A percentile compares a stretch with the other conserved stretches of the same genome.
Conservation (phyloP, 2,888 invertebrate species). For the Eupithecia dodoneata region DNA sequence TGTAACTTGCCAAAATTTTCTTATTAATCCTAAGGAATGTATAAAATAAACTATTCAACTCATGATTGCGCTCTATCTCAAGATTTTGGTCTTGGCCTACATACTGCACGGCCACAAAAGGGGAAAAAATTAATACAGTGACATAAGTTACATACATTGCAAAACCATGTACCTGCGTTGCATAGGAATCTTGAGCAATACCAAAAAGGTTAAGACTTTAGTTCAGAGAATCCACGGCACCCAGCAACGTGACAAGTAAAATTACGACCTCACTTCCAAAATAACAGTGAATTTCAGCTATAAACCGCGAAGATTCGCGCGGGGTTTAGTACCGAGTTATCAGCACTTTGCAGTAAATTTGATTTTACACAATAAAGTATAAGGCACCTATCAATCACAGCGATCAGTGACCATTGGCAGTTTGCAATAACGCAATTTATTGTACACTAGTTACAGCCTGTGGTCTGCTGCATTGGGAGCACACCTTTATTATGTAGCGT, state of each 20-base stretch:
- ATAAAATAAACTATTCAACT: neutral
- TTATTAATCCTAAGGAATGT: neutral
- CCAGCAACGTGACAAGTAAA: conserved; percentile 29
- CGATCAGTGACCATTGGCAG: conserved; percentile 38
- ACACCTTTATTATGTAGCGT: neutral
- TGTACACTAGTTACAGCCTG: conserved; percentile 23
- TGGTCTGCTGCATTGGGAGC: conserved; percentile 37
- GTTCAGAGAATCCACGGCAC: conserved; percentile 28
- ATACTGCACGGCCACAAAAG: neutral
- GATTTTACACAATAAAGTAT: conserved; percentile 40
- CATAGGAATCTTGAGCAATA: conserved; percentile 25
- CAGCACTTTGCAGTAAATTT: conserved; percentile 41
- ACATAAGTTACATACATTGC: conserved; percentile 8
- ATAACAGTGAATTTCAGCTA: conserved; percentile 31
- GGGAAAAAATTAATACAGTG: conserved; percentile 1
- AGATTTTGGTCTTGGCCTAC: neutral
- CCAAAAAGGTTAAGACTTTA: conserved; percentile 31
- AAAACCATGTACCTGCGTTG: conserved; percentile 14
- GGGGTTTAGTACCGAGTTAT: conserved; percentile 32
- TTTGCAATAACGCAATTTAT: conserved; percentile 45
- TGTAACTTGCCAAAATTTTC: neutral
- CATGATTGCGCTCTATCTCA: neutral
- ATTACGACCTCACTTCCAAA: conserved; percentile 32
- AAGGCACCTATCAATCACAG: conserved; percentile 46
- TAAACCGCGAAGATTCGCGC: conserved; percentile 31